Base-by-base conservation (phyloP, 1,140 invertebrate genomes). In the Temnothorax curvispinosus region DNA sequence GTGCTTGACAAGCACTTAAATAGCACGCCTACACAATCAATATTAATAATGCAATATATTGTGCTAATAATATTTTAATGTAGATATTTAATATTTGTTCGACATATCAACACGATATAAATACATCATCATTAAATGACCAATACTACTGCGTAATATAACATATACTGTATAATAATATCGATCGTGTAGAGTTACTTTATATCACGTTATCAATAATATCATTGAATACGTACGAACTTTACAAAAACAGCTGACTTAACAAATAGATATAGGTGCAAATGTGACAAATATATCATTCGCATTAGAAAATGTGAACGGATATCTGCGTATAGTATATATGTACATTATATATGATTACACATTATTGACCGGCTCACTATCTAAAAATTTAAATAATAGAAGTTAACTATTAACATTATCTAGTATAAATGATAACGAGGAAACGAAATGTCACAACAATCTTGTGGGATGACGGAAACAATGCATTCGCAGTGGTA, bases 141-240 rank as follows among this genome's bases (percentile, higher is more conserved):
- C 21, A 41, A 21, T 11, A 65, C 41, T 5, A 50, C 21, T 27
- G 13, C 9, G 8, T 44, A 67, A 67, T 67, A 67, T 67, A 1
- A 44, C 4, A 44, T 62, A 62, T 67, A 44, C 44, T 44, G 35
- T 21, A 69, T 69, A 69, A 69, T 69, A 69, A 47, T 69, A 69
- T 69, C 27, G 21, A 27, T 69, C 11, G n/a, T 27, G 44, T 69
- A 69, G 27, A 27, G 15, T 41, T 18, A 32, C 62, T 65, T 54
- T 74, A 65, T 56, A 72, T 86, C 67, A 64, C 71, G 77, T 86
- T 52, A 47, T 84, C 78, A 87, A 47, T 56, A 89, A 90, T 89
- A 86, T 76, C 77, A 76, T 88, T 76, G 44, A 41, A 21, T 82
- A 80, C 67, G 75, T 74, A 65, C 50, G 27, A 82, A 81, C 27